Conservation (phyloP, 1,140 invertebrate genomes). For the Archivesica marissinica region DNA sequence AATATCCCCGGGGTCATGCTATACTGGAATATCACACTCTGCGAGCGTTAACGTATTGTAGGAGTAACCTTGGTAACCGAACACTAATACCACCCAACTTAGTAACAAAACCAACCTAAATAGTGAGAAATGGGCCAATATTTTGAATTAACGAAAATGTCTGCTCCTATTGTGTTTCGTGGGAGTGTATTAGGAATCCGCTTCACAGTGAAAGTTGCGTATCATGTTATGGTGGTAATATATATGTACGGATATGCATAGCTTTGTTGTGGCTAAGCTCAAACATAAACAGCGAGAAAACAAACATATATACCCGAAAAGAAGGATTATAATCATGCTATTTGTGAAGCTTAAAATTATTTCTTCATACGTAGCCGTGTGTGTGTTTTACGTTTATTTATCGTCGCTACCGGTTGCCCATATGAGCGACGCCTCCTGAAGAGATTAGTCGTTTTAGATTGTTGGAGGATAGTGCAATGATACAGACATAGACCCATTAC, state of each 20-base stretch:
- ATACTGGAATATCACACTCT: background rate
- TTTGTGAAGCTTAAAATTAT: too few species aligned
- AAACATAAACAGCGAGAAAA: background rate
- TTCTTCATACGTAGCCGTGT: too few species aligned
- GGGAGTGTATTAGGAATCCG: background rate
- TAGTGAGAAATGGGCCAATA: conserved; percentile 28
- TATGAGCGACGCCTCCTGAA: too few species aligned
- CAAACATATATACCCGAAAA: too few species aligned
- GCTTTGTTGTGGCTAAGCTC: background rate
- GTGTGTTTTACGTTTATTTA: too few species aligned
- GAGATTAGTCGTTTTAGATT: too few species aligned
- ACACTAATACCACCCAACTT: conserved; percentile 1
- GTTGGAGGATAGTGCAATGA: too few species aligned
- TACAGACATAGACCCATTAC: too few species aligned
- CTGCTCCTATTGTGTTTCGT: background rate
- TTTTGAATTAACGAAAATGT: conserved; percentile 22
- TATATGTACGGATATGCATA: background rate
- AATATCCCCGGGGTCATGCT: conserved; percentile 16
- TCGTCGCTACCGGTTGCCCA: too few species aligned
- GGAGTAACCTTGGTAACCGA: conserved; percentile 18
- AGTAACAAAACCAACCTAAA: conserved; percentile 19
- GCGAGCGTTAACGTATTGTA: background rate
- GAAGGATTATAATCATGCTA: too few species aligned
- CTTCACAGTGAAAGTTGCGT: conserved; percentile 24
- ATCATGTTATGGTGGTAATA: background rate